A percentile compares a stretch with the other conserved stretches of the same genome.
Evolutionary conservation across 2,797 vertebrate species (phyloP).

Genomic region (Lagorchestes hirsutus): DNA sequence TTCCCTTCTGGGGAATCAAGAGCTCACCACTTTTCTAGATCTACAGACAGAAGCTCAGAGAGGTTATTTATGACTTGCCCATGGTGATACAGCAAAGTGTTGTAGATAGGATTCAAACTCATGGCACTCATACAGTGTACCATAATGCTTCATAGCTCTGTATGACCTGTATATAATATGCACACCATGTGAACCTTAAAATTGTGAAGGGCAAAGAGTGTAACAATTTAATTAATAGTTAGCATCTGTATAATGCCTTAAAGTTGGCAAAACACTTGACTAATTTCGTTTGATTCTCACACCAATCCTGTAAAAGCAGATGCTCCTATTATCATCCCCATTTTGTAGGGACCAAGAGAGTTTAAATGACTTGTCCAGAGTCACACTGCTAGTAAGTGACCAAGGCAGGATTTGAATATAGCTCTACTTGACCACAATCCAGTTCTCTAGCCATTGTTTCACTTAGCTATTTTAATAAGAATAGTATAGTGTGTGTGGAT

Average conservation of each 20-base stretch:
- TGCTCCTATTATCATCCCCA: too few relatives aligned
- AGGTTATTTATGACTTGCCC: not conserved
- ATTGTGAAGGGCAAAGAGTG: not conserved
- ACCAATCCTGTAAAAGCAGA: not conserved
- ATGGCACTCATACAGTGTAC: not conserved
- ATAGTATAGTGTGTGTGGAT: not conserved
- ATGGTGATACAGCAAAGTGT: not conserved
- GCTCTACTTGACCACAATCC: not conserved
- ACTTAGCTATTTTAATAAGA: not conserved
- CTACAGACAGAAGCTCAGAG: not conserved
- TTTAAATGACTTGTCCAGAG: too few relatives aligned
- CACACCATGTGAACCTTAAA: not conserved
- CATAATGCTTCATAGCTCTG: not conserved
- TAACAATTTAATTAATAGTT: not conserved
- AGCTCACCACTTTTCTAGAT: not conserved
- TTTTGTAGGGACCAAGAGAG: too few relatives aligned
- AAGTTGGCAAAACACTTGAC: not conserved
- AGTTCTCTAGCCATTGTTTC: not conserved
- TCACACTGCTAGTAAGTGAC: not conserved
- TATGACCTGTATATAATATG: not conserved
- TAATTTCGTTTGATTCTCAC: not conserved
- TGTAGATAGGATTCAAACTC: not conserved
- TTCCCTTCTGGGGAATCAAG: not conserved
- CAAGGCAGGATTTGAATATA: not conserved
- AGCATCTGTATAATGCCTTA: not conserved